Evolutionary conservation across 2,888 invertebrate genomes (phyloP).

Genomic region (Cyrtodaria siliqua): DNA sequence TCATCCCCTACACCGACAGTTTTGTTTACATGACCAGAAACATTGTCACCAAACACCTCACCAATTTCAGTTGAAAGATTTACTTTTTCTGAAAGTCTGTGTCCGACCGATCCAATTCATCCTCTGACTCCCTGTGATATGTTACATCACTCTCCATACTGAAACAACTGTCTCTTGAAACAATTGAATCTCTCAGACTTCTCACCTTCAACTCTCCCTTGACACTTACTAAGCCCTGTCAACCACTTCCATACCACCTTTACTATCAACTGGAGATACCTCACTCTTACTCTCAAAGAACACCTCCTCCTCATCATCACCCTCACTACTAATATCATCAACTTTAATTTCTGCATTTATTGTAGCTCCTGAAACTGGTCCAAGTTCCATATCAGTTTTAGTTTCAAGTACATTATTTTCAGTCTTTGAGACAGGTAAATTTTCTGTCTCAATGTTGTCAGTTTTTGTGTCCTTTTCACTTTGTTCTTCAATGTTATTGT

Average conservation of each 20-base stretch:
- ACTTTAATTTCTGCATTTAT: background rate
- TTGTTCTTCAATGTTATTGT: too few relatives aligned
- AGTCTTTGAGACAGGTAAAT: background rate
- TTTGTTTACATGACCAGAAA: background rate
- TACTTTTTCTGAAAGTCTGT: too few relatives aligned
- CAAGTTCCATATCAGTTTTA: background rate
- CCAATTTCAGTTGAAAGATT: background rate
- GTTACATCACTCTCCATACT: constrained; percentile 59
- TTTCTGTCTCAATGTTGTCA: background rate
- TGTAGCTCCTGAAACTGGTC: background rate
- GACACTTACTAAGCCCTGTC: background rate
- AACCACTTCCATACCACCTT: background rate
- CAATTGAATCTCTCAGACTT: too few relatives aligned
- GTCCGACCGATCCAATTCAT: constrained; percentile 27
- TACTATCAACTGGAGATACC: background rate
- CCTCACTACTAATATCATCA: background rate
- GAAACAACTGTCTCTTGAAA: constrained; percentile 30
- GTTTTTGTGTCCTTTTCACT: background rate
- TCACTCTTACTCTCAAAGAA: constrained; percentile 56
- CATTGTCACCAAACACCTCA: background rate
- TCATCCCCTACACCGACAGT: constrained; percentile 5
- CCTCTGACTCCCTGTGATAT: constrained; percentile 61
- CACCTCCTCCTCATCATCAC: constrained; percentile 22
- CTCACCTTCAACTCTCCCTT: background rate
- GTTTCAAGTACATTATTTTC: background rate